Base-by-base conservation (phyloP, 2,113 vertebrate species). In the Alligator sinensis region DNA sequence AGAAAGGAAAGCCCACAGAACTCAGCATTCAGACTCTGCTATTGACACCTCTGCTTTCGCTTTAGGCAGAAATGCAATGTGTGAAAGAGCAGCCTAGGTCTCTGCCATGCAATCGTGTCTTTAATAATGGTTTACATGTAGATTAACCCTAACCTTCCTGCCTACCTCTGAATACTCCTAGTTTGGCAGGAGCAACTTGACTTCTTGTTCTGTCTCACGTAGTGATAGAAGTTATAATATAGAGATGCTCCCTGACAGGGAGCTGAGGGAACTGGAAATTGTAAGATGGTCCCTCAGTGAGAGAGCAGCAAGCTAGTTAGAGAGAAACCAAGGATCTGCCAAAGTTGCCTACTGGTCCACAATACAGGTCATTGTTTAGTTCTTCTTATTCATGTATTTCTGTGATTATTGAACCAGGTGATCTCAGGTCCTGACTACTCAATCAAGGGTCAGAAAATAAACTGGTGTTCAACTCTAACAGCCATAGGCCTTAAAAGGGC, bases 401-500 rank as follows among this genome's bases (percentile, higher is more conserved):
- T 47, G 7, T 47, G 47, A 47, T 47, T 47, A 9, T 47, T 47
- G 47, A 47, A 47, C 47, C 47, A 8, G 47, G 47, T 47, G 47
- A 88, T 89, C 24, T 10, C 24, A 75, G 77, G 84, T 30, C 85
- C 83, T 89, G 92, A 95, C 93, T 88, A 63, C 25, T 82, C 63
- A 90, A 80, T 30, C 27, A 91, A 94, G 58, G 61, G 79, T 85
- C 22, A 84, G 83, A 77, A 94, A 55, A 82, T 92, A 75, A 90
- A n/a, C 88, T 57, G 81, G 22, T 92, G 80, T 82, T 82, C 74
- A 62, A 75, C 47, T 94, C 76, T 63, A 87, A 64, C 77, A 86
- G 57, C 62, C 82, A 84, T 74, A 93, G 96, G 89, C 78, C 75
- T 22, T 91, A 89, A 94, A 80, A 27, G 91, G 82, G 82, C 81